Evolutionary conservation across 2,797 vertebrate genomes (phyloP), one percentile per base, ranked within the genome.

Genomic region (Muscicapa striata): DNA sequence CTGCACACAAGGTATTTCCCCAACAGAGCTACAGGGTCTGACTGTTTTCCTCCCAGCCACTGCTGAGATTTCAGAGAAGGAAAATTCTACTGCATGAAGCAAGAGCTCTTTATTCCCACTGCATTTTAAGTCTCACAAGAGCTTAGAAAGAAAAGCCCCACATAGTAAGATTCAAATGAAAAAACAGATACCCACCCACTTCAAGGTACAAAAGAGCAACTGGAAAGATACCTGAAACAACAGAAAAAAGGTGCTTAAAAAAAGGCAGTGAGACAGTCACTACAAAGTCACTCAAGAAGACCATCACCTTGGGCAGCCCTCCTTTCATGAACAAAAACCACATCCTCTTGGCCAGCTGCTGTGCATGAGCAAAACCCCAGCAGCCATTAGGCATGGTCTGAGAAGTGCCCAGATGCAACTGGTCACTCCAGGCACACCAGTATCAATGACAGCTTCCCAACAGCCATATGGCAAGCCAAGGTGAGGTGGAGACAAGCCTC

Each of bases 341-440:
- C 0, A 0, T 21, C 8, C 20, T 27, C 45, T 30, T 15, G 30
- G 32, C 22, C 89, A 62, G 32, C 41, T 5, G 2, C 36, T 6
- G 2, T 4, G 34, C 10, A 15, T 0, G 1, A 54, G 9, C 14
- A 38, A 52, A 69, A 55, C 8, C 23, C 20, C 4, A 3, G 36
- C 5, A 27, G 30, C 16, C 48, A 51, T 29, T 15, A 29, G 48
- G 45, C 34, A 49, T 0, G 0, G 18, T 8, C 6, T 55, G n/a
- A 24, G 24, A 49, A 49, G 23, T 24, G 23, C 23, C 46, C 48
- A 49, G 48, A 49, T 26, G 48, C 48, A 49, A 49, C 24, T 15
- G 24, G 14, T 49, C 4, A 32, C 5, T 41, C 20, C 36, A 72
- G 55, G 21, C 14, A 46, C 45, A 46, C 21, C 21, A 46, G 45